Base-by-base conservation (phyloP, 37 sponge, comb jelly and placozoan species). In the Axinella damicornis region DNA sequence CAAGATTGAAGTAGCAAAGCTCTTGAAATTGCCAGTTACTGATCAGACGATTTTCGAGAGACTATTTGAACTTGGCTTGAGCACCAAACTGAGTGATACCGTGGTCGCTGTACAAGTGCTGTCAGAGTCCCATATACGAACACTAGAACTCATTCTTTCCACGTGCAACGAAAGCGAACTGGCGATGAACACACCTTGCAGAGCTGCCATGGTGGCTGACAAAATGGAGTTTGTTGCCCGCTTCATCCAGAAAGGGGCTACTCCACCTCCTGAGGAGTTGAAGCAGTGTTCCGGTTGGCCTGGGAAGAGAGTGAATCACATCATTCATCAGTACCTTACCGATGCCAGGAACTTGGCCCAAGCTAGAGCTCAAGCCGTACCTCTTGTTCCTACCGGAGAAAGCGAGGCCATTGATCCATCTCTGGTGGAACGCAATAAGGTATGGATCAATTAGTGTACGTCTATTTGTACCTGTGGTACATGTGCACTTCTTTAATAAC, bases 1-100 rank as follows among this genome's bases (percentile, higher is more conserved):
- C 46, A 46, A 4, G 9, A 46, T 46, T 46, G 46, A 46, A 9
- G 6, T 46, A 12, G 46, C 9, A 9, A 46, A 46, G 46, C 4
- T 46, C 46, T 46, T 46, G 46, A 46, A 46, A 46, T 46, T 46
- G 46, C 46, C 46, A 12, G 46, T 46, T 46, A 46, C 46, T 46
- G 46, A 46, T 46, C n/a, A 9, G 6, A 46, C 6, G 46, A 46
- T 9, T 46, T 46, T 46, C 9, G 46, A 46, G 46, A 12, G 68
- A 16, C 34, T 67, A 31, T 22, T 71, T 41, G 21, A 28, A 15
- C 63, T 73, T 38, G 84, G 84, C 1, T 64, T 83, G 56, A 34
- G 20, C 20, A 32, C 74, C 1, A 63, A 40, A 34, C 66, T 53
- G 18, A 39, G 2, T 5, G 66, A 83, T 27, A 41, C 74, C 21